Evolutionary conservation across 2,888 invertebrate species (phyloP).

Genomic region (Drosophila subsilvestris): DNA sequence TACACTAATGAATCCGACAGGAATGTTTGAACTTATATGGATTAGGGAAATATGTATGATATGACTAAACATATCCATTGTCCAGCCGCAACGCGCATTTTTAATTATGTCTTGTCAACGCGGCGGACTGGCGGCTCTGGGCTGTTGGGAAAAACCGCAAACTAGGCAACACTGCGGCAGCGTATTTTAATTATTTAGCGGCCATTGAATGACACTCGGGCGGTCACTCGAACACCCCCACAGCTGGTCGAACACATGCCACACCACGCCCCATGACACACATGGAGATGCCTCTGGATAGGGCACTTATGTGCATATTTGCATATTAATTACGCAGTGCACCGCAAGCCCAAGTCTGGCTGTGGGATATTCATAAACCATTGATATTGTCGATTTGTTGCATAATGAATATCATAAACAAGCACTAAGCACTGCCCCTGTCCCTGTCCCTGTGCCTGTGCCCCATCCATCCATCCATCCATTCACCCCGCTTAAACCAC

Average conservation of each 20-base stretch:
- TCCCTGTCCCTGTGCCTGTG: conserved; percentile 2
- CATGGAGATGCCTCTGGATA: conserved; percentile 27
- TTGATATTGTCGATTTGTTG: conserved; percentile 75
- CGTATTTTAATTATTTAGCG: conserved; percentile 63
- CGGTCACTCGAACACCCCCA: conserved; percentile 14
- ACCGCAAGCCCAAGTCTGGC: conserved; percentile 57
- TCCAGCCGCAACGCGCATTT: conserved; percentile 49
- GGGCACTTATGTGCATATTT: conserved; percentile 69
- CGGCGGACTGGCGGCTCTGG: conserved; percentile 28
- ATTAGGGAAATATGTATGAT: neutral
- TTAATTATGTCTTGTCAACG: conserved; percentile 63
- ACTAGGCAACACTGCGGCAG: conserved; percentile 17
- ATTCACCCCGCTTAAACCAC: neutral
- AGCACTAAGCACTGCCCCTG: conserved; percentile 49
- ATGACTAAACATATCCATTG: neutral
- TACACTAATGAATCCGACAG: conserved; percentile 3
- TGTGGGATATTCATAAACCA: conserved; percentile 68
- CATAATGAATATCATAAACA: conserved; percentile 76
- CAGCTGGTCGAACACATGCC: conserved; percentile 7
- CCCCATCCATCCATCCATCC: conserved; percentile 4
- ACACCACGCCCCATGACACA: neutral
- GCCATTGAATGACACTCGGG: conserved; percentile 39
- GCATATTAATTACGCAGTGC: conserved; percentile 74
- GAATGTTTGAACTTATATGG: neutral
- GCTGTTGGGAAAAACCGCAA: conserved; percentile 48